Conservation (phyloP, 2,797 vertebrate species). For the Arctocebus calabarensis region DNA sequence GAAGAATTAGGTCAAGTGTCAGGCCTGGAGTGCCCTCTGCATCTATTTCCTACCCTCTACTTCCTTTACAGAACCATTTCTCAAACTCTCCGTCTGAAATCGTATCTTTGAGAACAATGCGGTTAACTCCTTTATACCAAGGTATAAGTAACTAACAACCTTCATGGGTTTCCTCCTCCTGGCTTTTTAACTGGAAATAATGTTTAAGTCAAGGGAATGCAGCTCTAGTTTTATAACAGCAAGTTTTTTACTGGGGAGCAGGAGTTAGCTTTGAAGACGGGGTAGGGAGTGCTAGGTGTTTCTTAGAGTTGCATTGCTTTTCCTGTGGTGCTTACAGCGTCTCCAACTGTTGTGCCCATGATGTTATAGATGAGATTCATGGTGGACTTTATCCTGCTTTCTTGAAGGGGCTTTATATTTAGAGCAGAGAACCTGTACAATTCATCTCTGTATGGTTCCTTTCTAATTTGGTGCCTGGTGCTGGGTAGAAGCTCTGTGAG, state of each 20-base stretch:
- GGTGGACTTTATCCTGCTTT: background rate
- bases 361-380: background rate
- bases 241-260: background rate
- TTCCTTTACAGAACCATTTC: background rate
- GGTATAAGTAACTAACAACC: background rate
- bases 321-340: background rate
- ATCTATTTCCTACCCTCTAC: background rate
- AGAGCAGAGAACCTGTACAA: background rate
- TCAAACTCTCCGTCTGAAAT: background rate
- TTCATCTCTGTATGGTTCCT: background rate
- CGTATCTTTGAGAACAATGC: background rate
- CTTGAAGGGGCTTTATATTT: background rate
- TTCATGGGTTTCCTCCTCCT: background rate
- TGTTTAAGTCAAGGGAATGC: background rate
- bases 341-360: background rate
- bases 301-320: background rate
- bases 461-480: background rate
- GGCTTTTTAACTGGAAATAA: conserved; percentile 9
- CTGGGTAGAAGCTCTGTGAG: background rate
- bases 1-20: background rate
- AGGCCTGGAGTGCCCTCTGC: background rate
- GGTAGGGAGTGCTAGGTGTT: background rate
- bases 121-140: background rate
- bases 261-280: background rate
- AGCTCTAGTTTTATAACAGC: background rate